Conservation (phyloP, 2,797 vertebrate genomes). For the Coreius guichenoti region DNA sequence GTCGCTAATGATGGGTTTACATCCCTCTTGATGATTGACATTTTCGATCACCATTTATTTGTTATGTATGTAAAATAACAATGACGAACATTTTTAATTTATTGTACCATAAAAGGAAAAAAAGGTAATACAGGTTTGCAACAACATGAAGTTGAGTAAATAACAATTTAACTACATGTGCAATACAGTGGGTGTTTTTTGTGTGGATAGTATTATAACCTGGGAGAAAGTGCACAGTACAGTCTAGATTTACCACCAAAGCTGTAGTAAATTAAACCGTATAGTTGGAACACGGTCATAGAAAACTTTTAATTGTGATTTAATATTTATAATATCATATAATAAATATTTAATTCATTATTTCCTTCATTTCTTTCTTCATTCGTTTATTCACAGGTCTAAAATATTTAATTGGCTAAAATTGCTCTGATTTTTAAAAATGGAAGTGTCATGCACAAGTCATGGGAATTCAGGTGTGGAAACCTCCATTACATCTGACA, state of each 20-base stretch:
- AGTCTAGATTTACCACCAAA: background rate
- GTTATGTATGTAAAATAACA: background rate
- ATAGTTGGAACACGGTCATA: no score
- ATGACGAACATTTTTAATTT: no score
- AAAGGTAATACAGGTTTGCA: background rate
- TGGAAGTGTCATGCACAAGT: background rate
- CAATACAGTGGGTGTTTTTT: background rate
- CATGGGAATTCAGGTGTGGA: background rate
- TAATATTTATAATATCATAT: background rate
- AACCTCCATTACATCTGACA: background rate
- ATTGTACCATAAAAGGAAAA: background rate
- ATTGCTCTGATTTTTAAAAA: background rate
- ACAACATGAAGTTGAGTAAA: background rate
- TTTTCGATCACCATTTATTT: background rate
- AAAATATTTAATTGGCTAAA: background rate
- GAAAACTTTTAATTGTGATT: background rate
- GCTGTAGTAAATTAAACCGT: no score
- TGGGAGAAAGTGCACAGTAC: background rate
- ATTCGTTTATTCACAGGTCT: background rate
- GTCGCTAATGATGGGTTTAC: background rate
- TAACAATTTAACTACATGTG: background rate
- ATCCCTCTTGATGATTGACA: background rate
- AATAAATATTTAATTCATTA: background rate
- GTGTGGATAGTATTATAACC: background rate
- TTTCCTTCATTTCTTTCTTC: background rate